Conservation (phyloP, 2,797 vertebrate species). For the Synanceia verrucosa region DNA sequence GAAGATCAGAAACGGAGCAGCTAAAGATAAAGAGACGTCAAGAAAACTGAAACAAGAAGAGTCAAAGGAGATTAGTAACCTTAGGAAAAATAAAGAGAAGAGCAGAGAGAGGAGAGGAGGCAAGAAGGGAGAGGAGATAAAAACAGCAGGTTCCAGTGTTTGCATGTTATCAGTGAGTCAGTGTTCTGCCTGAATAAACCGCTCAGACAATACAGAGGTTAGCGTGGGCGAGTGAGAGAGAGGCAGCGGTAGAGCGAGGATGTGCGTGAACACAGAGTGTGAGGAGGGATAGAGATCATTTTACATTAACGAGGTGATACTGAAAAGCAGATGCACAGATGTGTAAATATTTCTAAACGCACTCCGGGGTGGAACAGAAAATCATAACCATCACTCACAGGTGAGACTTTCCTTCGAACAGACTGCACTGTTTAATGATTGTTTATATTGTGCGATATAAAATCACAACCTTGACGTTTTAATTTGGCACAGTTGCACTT, state of each 20-base stretch:
- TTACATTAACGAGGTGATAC: neutral
- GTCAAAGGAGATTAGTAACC: conserved; percentile 1
- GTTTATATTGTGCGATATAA: neutral
- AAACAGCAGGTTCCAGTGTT: conserved; percentile 34
- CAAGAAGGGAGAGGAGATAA: neutral
- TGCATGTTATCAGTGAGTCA: conserved; percentile 36
- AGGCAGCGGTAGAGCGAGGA: conserved; percentile 1
- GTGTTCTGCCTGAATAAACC: conserved; percentile 17
- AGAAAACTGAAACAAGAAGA: conserved; percentile 2
- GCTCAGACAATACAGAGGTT: conserved; percentile 6
- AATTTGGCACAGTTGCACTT: too few relatives aligned
- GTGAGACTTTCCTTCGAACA: conserved; percentile 11
- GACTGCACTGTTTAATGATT: too few relatives aligned
- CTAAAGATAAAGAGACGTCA: neutral
- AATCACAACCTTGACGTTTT: too few relatives aligned
- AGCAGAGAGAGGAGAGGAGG: neutral
- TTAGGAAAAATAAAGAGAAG: neutral
- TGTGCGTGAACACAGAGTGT: neutral
- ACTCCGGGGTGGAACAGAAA: neutral
- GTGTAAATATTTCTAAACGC: conserved; percentile 5
- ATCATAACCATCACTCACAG: neutral
- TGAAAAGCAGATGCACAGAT: conserved; percentile 23
- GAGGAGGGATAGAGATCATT: neutral
- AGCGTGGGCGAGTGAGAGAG: conserved; percentile 26
- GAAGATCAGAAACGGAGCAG: conserved; percentile 1